Percentiles rank a stretch among this genome's conserved stretches.
Evolutionary conservation across 2,888 invertebrate genomes (phyloP).

Genomic region (Bursaphelenchus okinawaensis): DNA sequence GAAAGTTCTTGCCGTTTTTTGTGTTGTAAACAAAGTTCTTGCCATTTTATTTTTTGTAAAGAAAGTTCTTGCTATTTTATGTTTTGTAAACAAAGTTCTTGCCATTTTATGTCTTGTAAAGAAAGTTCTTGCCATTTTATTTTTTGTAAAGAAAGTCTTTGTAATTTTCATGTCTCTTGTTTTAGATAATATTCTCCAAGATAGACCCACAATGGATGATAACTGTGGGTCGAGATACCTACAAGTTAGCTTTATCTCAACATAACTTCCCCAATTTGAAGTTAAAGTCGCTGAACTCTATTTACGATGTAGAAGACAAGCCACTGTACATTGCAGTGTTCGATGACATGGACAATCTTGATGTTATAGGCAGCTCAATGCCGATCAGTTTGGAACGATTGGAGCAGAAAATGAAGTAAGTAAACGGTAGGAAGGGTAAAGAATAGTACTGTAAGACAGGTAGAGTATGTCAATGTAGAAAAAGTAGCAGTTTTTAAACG

Average conservation of each 20-base stretch:
- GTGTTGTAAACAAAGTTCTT: not conserved
- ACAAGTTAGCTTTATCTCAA: not conserved
- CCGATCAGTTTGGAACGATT: not conserved
- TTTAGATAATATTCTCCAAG: slow-evolving; percentile 8
- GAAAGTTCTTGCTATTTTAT: too few species aligned
- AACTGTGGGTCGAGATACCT: not conserved
- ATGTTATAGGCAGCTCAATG: not conserved
- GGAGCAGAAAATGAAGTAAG: slow-evolving; percentile 2
- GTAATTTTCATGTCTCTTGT: too few species aligned
- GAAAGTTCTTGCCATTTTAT: not conserved
- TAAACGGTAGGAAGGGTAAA: too few species aligned
- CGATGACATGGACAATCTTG: not conserved
- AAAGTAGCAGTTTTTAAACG: too few species aligned
- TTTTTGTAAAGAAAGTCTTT: not conserved
- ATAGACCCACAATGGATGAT: slow-evolving; percentile 10
- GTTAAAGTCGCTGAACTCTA: slow-evolving; percentile 3
- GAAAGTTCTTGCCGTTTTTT: not conserved
- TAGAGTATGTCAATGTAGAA: too few species aligned
- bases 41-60: too few species aligned
- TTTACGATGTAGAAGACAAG: not conserved
- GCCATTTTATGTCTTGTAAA: too few species aligned
- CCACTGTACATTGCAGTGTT: not conserved
- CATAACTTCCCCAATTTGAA: not conserved
- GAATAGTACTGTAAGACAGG: too few species aligned
- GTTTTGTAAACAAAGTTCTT: too few species aligned